A percentile compares a stretch with the other conserved stretches of the same genome.
These are phyloP conservation scores for Galaxea fascicularis DNA, from an alignment of 92 coral and sea anemone genomes.

Conservation along the genomic window DNA sequence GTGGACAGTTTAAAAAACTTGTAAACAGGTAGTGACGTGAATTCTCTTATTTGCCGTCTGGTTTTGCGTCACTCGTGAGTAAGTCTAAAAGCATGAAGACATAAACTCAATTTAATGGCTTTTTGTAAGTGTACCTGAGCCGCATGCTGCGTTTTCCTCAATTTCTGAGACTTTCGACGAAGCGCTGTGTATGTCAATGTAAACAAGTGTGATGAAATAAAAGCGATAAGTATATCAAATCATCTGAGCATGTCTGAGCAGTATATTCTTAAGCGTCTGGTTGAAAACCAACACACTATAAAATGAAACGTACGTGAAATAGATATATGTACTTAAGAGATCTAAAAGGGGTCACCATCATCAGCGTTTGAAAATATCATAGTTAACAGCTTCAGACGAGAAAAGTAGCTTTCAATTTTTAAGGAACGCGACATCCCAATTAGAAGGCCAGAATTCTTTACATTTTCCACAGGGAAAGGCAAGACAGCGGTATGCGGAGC, in stretches of 20 bases:
- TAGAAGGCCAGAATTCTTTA: constrained; percentile 8
- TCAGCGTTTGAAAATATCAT: background rate
- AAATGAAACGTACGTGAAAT: background rate
- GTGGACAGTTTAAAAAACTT: constrained; percentile 20
- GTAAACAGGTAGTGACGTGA: constrained; percentile 37
- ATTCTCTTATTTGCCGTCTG: background rate
- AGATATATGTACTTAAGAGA: background rate
- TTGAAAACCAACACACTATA: constrained; percentile 15
- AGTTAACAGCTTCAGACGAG: background rate
- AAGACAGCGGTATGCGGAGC: background rate
- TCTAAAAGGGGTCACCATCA: background rate
- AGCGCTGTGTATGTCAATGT: background rate
- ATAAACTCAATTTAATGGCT: background rate
- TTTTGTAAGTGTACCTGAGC: background rate
- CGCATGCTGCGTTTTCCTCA: background rate
- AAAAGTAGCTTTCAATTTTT: background rate
- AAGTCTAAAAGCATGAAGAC: background rate
- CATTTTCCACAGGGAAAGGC: constrained; percentile 7
- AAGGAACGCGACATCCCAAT: background rate
- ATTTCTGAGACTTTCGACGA: background rate
- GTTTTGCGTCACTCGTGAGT: background rate
- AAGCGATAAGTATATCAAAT: background rate
- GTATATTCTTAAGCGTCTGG: background rate
- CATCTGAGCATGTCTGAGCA: background rate
- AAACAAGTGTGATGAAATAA: background rate